Conservation (phyloP, 2,888 invertebrate genomes). For the Drosophila borborema region DNA sequence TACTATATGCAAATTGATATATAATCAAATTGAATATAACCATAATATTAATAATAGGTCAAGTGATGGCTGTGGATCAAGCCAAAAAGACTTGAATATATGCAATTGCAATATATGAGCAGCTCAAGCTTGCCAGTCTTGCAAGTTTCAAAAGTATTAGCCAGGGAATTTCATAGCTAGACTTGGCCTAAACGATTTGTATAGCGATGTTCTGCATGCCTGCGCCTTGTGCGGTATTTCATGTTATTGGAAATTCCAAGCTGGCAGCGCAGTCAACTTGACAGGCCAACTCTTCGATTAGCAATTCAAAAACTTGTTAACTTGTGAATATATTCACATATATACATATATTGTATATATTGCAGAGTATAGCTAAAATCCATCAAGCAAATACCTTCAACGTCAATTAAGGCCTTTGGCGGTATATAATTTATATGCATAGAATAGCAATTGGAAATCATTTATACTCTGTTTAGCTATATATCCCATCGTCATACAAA, state of each 20-base stretch:
- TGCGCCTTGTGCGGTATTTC: not conserved
- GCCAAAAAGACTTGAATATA: not conserved
- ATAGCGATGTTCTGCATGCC: not conserved
- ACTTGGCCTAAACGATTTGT: not conserved
- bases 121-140: not conserved
- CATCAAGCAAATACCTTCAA: not conserved
- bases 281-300: not conserved
- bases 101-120: not conserved
- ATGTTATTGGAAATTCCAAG: conserved; percentile 6
- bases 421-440: too few species aligned
- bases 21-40: too few species aligned
- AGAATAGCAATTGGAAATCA: too few species aligned
- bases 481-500: too few species aligned
- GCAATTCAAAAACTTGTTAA: not conserved
- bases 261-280: not conserved
- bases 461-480: not conserved
- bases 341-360: not conserved
- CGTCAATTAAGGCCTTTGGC: not conserved
- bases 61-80: not conserved
- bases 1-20: too few species aligned
- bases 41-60: too few species aligned
- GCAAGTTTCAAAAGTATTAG: not conserved
- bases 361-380: not conserved
- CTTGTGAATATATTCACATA: not conserved
- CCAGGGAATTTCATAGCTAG: not conserved